Evolutionary conservation across 2,888 invertebrate species (phyloP), one percentile per base, ranked within the genome.

Genomic region (Eremobia ochroleuca): DNA sequence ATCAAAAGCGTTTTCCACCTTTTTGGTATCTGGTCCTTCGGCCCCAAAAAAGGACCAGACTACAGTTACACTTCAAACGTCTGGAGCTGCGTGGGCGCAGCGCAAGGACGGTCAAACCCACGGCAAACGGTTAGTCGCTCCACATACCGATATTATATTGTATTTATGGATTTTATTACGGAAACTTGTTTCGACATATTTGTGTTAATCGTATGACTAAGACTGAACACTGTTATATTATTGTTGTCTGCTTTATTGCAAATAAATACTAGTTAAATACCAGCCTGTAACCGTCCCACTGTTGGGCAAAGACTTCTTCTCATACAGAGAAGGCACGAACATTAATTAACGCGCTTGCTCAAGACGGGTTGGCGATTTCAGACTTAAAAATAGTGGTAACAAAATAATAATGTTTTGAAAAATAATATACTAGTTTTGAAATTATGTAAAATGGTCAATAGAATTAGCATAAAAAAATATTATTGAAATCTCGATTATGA

Each of bases 101-200:
- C 72, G 66, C 73, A 92, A 91, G 92, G 92, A 90, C 89, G 75
- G 76, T 25, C 61, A 69, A 77, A 81, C 88, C 86, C 78, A 86
- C 88, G 43, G n/a, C 72, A 43, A 79, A 89, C 88, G 73, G 87
- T 90, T 90, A 87, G 83, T 76, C 73, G 86, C 72, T 79, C 86
- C 74, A 85, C 84, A 88, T 90, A 86, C 77, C 87, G 43, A 79
- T 86, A 85, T 82, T 80, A 73, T 84, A 79, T 78, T 82, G 64
- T 75, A 70, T 68, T 73, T 69, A 71, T 65, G 76, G 79, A 73
- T 82, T 82, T 82, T 68, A 37, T 69, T 77, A 74, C 28, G 59
- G 69, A 84, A 86, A 86, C 81, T 82, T 61, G 87, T 81, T 79
- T 83, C 52, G 58, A 64, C 28, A 70, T 82, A 76, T 72, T 64